Conservation (phyloP, 2,888 invertebrate species). For the Trissoscelio sp. region DNA sequence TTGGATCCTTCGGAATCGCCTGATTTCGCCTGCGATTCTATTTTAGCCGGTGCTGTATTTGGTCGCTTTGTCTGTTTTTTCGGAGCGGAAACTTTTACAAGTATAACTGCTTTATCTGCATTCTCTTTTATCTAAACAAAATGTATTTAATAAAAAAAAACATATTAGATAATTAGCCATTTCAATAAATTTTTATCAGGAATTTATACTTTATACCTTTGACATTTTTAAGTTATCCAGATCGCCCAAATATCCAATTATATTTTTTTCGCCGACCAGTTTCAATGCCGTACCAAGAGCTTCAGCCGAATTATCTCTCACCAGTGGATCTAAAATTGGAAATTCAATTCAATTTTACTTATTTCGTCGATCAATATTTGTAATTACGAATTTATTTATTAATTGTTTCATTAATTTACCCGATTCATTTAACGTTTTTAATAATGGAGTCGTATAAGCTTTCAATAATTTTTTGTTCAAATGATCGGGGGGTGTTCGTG, state of each 20-base stretch:
- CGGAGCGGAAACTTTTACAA: conserved; percentile 87
- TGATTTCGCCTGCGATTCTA: conserved; percentile 74
- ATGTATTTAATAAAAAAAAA: not conserved
- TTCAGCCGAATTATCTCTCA: conserved; percentile 96
- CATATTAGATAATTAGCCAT: not conserved
- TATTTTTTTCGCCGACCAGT: conserved; percentile 95
- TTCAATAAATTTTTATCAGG: too few species aligned
- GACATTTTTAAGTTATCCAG: conserved; percentile 95
- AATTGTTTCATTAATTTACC: too few species aligned
- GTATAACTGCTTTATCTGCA: conserved; percentile 95
- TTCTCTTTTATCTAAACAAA: conserved; percentile 91
- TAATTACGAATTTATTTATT: too few species aligned
- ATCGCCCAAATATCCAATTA: conserved; percentile 93
- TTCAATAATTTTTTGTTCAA: conserved; percentile 96
- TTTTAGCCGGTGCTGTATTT: conserved; percentile 85
- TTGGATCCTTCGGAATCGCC: conserved; percentile 58
- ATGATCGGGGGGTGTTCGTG: conserved; percentile 91
- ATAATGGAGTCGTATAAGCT: conserved; percentile 89
- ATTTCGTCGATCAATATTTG: too few species aligned
- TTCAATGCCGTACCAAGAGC: conserved; percentile 97
- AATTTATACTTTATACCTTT: conserved; percentile 84
- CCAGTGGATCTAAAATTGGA: conserved; percentile 89
- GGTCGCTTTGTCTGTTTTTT: conserved; percentile 85
- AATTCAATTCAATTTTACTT: not conserved
- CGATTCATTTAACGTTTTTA: conserved; percentile 91